Evolutionary conservation across 2,888 invertebrate species (phyloP).

Genomic region (Petrolisthes cinctipes): DNA sequence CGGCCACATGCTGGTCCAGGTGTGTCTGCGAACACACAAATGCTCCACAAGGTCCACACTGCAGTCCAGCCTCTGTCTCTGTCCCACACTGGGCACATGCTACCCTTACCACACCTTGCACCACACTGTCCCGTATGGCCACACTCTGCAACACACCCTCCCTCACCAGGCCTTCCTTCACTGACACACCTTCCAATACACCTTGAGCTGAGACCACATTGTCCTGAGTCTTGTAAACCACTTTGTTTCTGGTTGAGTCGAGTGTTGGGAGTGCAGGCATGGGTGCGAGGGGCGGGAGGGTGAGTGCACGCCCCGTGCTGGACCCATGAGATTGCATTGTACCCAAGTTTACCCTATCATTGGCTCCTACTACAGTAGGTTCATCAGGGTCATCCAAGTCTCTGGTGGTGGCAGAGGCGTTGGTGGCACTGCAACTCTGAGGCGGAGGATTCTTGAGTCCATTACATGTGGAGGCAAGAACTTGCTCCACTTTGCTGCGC

Average conservation of each 20-base stretch:
- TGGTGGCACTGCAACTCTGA: background rate
- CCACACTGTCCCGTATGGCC: background rate
- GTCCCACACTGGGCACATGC: background rate
- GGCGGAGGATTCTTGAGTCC: background rate
- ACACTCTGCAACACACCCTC: background rate
- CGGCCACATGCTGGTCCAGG: background rate
- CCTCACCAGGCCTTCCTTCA: background rate
- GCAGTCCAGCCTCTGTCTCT: background rate
- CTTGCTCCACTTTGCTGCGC: constrained; percentile 40
- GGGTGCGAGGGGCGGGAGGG: background rate
- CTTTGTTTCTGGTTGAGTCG: background rate
- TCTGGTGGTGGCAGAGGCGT: background rate
- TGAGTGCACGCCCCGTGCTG: too few relatives aligned
- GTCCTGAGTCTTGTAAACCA: background rate
- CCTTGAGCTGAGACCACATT: background rate
- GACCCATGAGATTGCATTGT: background rate
- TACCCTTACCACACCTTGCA: background rate
- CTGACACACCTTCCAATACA: background rate
- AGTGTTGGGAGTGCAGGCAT: background rate
- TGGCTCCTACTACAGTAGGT: background rate
- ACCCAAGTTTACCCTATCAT: background rate
- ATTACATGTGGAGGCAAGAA: constrained; percentile 24
- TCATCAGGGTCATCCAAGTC: constrained; percentile 7
- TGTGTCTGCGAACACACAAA: background rate
- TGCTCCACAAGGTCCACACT: constrained; percentile 1